A percentile compares a stretch with the other conserved stretches of the same genome.
These are phyloP conservation scores for Actinia tenebrosa DNA, from an alignment of 64 coral and sea anemone species.

Conservation along the genomic window DNA sequence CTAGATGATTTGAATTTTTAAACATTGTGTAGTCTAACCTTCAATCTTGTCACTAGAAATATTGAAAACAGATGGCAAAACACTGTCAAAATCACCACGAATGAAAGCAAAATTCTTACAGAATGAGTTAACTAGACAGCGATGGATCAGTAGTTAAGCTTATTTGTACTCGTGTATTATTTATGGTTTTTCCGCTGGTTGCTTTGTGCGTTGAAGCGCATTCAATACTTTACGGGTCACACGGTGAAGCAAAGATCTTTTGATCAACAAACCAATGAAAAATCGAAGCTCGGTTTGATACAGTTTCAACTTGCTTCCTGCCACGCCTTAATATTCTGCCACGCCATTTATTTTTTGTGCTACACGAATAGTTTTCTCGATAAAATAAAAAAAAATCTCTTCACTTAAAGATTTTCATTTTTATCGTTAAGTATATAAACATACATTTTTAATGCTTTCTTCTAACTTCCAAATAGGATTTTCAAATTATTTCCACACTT, in stretches of 20 bases:
- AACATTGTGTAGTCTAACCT: neutral
- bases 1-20: neutral
- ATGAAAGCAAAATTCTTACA: neutral
- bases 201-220: slow-evolving; percentile 8
- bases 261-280: neutral
- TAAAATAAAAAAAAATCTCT: no score
- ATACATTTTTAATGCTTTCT: no score
- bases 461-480: no score
- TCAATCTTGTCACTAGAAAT: neutral
- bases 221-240: neutral
- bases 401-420: no score
- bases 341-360: no score
- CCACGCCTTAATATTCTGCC: neutral
- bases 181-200: neutral
- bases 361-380: no score
- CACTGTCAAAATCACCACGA: neutral
- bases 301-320: neutral
- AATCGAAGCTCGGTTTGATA: neutral
- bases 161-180: neutral
- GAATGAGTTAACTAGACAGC: neutral
- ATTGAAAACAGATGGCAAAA: neutral
- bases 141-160: neutral
- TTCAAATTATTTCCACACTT: no score
- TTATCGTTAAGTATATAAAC: no score
- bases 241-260: neutral